phyloP scores from a whole-genome alignment of 1,140 invertebrate genomes.

The Laupala kohalensis region DNA sequence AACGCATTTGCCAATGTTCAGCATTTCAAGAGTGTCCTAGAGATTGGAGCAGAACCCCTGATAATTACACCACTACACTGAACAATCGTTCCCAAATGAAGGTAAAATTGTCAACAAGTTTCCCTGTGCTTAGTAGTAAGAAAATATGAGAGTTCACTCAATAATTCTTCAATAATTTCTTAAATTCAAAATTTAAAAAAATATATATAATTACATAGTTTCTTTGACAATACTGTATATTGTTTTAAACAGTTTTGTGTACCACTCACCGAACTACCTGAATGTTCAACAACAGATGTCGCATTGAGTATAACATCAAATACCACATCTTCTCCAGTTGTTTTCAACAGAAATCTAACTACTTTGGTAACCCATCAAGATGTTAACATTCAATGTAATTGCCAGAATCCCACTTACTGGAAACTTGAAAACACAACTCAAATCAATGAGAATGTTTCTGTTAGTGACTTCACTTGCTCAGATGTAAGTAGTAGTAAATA shows the following conservation, averaged over 20 bases:
- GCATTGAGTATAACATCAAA: background rate
- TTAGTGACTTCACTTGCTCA: background rate
- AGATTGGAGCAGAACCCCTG: conserved; percentile 24
- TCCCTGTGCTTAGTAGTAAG: too few species aligned
- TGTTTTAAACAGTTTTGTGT: background rate
- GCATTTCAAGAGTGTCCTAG: conserved; percentile 37
- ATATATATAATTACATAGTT: too few species aligned
- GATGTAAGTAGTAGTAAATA: too few species aligned
- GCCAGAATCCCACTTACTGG: conserved; percentile 18
- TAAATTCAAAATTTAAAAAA: too few species aligned
- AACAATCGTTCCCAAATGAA: conserved; percentile 38
- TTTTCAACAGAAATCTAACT: background rate
- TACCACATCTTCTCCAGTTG: background rate
- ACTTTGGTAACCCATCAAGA: background rate
- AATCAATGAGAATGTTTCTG: background rate
- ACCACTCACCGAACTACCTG: background rate
- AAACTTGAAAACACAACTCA: conserved; percentile 8
- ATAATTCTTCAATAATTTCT: too few species aligned
- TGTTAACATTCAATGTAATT: conserved; percentile 10
- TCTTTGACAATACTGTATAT: too few species aligned
- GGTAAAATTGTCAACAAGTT: conserved; percentile 23
- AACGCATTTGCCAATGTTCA: conserved; percentile 39
- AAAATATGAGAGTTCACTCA: too few species aligned
- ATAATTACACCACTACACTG: conserved; percentile 28
- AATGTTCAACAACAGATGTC: background rate